Conservation (phyloP, 2,888 invertebrate species). For the Artemia sp. region DNA sequence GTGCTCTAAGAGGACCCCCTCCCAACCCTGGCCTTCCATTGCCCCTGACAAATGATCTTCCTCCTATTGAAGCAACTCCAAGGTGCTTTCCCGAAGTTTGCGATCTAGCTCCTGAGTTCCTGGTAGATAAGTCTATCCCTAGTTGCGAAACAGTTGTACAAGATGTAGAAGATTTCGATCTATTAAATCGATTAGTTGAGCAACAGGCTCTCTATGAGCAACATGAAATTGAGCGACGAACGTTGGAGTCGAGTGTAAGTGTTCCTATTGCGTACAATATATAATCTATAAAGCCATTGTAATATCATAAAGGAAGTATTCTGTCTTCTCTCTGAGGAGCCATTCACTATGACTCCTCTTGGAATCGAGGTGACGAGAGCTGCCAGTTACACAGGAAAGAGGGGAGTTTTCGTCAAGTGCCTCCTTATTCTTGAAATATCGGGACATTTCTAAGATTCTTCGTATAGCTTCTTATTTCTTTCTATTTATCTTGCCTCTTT, state of each 20-base stretch:
- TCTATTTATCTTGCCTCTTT: too few species aligned
- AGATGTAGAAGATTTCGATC: conserved; percentile 44
- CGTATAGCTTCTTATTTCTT: too few species aligned
- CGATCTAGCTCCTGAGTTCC: conserved; percentile 57
- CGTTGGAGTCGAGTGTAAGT: not conserved
- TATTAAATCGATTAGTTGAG: conserved; percentile 52
- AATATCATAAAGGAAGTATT: too few species aligned
- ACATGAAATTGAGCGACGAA: not conserved
- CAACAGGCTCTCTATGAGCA: conserved; percentile 38
- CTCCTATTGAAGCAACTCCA: conserved; percentile 49
- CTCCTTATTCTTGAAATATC: too few species aligned
- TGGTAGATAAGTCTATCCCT: conserved; percentile 78
- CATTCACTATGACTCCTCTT: too few species aligned
- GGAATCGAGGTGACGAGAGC: too few species aligned
- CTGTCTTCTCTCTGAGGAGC: too few species aligned
- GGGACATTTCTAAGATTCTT: too few species aligned
- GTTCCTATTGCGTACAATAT: not conserved
- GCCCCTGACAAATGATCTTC: conserved; percentile 51
- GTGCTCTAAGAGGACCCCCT: conserved; percentile 28
- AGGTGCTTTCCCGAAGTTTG: conserved; percentile 63
- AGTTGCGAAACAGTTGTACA: conserved; percentile 57
- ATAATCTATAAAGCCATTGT: too few species aligned
- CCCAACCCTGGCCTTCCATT: conserved; percentile 51
- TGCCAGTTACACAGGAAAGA: too few species aligned
- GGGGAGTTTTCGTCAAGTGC: too few species aligned